Conservation (phyloP, 2,113 vertebrate species). For the Oceanites oceanicus region DNA sequence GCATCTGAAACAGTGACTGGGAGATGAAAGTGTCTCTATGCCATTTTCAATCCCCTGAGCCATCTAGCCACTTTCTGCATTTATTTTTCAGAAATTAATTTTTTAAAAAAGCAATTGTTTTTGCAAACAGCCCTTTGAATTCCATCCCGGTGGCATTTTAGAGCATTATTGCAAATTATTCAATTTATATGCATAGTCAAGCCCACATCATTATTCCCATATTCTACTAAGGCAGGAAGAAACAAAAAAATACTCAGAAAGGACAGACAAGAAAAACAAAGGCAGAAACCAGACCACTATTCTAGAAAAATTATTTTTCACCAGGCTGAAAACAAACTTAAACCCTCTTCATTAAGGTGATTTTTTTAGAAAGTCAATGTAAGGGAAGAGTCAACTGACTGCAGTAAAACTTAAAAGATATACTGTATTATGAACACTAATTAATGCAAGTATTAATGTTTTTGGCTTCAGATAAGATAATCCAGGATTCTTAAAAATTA, state of each 20-base stretch:
- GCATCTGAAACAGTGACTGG: neutral
- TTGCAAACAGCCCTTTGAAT: conserved; percentile 52
- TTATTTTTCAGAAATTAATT: conserved; percentile 57
- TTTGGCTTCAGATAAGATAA: conserved; percentile 50
- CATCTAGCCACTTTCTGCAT: conserved; percentile 5
- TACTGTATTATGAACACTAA: conserved; percentile 35
- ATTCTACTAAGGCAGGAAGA: neutral
- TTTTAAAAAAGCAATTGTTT: conserved; percentile 29
- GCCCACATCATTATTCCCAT: conserved; percentile 23
- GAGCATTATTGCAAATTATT: conserved; percentile 58
- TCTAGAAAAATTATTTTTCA: neutral
- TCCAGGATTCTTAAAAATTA: conserved; percentile 54
- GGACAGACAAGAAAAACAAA: neutral
- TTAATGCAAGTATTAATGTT: conserved; percentile 42
- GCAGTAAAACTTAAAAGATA: conserved; percentile 4
- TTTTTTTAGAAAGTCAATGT: neutral
- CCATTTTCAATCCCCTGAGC: neutral
- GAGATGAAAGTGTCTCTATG: neutral
- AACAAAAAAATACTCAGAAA: neutral
- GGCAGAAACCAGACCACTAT: neutral
- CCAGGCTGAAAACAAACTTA: neutral
- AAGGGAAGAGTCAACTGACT: conserved; percentile 13
- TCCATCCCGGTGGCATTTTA: neutral
- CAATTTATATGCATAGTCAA: conserved; percentile 70
- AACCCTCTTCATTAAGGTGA: conserved; percentile 1